A percentile compares a stretch with the other conserved stretches of the same genome.
Conservation (phyloP, 2,888 invertebrate genomes). For the Chloroclysta siterata region DNA sequence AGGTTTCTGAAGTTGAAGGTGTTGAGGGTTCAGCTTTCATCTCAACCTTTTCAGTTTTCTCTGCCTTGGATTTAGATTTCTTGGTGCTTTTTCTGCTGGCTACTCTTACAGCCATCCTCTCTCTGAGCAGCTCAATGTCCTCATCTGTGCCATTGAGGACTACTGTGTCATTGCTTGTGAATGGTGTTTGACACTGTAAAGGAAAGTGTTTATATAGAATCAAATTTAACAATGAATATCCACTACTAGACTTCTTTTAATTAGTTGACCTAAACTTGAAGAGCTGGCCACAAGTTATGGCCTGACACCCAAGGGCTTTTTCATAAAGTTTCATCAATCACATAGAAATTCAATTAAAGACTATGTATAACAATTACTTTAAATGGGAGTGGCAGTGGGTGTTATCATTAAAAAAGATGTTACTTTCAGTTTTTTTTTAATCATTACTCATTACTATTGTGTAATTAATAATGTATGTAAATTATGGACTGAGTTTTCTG, state of each 20-base stretch:
- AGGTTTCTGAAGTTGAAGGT: slow-evolving; percentile 43
- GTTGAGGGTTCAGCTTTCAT: slow-evolving; percentile 52
- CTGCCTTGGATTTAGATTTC: slow-evolving; percentile 77
- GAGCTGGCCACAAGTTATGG: too few species aligned
- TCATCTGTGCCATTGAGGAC: slow-evolving; percentile 94
- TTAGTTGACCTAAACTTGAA: too few species aligned
- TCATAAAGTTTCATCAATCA: too few species aligned
- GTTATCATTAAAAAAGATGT: too few species aligned
- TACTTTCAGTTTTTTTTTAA: not conserved
- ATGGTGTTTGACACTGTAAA: slow-evolving; percentile 90
- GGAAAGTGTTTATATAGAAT: not conserved
- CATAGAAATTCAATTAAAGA: too few species aligned
- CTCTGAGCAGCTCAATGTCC: slow-evolving; percentile 87
- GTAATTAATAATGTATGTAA: too few species aligned
- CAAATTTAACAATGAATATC: not conserved
- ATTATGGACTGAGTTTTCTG: too few species aligned
- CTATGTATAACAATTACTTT: too few species aligned
- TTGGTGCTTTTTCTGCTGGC: slow-evolving; percentile 89
- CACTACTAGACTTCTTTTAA: too few species aligned
- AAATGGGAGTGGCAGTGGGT: too few species aligned
- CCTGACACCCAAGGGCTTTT: too few species aligned
- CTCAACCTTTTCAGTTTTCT: slow-evolving; percentile 55
- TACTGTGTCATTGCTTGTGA: slow-evolving; percentile 91
- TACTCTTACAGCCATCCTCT: slow-evolving; percentile 88
- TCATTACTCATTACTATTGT: too few species aligned